These are phyloP conservation scores for Sitta europaea DNA, from an alignment of 2,113 vertebrate species.

Conservation along the genomic window DNA sequence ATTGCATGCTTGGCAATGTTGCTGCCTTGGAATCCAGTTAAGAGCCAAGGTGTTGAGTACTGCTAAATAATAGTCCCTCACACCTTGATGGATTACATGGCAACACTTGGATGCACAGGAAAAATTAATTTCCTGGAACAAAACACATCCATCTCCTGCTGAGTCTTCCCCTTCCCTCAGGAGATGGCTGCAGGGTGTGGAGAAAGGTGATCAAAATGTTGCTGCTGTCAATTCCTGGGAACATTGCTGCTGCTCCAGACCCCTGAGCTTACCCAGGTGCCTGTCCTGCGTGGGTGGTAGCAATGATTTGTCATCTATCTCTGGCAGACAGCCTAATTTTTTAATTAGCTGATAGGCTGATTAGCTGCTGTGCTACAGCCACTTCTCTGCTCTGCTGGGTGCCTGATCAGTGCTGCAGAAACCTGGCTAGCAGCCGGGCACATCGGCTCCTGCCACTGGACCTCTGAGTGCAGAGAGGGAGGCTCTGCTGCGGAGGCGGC, in stretches of 20 bases:
- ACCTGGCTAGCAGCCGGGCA: not conserved
- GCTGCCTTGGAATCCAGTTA: not conserved
- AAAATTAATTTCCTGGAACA: slow-evolving; percentile 23
- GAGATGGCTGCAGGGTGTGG: not conserved
- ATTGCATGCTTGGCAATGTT: rapidly evolving
- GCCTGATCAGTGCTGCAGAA: not conserved
- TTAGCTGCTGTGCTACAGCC: not conserved
- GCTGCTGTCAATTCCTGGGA: not conserved
- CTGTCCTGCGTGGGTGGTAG: not conserved
- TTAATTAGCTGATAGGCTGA: slow-evolving; percentile 20
- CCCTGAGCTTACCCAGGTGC: not conserved
- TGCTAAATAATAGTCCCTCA: not conserved
- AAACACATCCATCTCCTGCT: not conserved
- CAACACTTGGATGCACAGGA: not conserved
- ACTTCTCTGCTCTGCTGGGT: not conserved
- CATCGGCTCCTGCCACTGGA: not conserved
- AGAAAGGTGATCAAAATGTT: rapidly evolving
- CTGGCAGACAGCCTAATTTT: slow-evolving; percentile 8
- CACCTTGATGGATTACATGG: not conserved
- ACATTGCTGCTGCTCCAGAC: not conserved
- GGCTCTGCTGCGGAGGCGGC: not conserved
- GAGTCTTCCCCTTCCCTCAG: not conserved
- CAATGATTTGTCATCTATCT: not conserved
- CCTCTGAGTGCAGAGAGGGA: not conserved
- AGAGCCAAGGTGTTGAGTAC: not conserved